These are phyloP conservation scores for Nothura maculosa DNA, from an alignment of 2,797 vertebrate genomes.

Conservation along the genomic window DNA sequence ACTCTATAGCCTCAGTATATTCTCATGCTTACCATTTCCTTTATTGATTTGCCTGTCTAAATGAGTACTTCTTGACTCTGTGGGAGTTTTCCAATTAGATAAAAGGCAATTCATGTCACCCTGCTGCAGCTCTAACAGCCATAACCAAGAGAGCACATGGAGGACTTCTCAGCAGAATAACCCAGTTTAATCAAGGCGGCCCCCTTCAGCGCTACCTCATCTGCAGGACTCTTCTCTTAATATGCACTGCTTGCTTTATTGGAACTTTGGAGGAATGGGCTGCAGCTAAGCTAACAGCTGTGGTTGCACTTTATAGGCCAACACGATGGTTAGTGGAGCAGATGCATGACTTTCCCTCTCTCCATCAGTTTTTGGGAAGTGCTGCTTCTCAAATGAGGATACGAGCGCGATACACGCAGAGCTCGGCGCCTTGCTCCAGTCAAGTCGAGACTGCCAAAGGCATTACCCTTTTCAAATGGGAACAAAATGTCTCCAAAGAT, in stretches of 20 bases:
- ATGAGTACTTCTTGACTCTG: conserved; percentile 78
- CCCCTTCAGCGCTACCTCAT: conserved; percentile 50
- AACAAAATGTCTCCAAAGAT: background rate
- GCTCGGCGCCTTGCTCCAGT: background rate
- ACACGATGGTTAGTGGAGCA: background rate
- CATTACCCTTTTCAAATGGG: background rate
- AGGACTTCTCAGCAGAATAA: conserved; percentile 72
- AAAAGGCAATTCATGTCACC: conserved; percentile 82
- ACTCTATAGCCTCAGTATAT: background rate
- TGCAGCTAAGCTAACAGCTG: background rate
- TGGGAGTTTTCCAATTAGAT: conserved; percentile 85
- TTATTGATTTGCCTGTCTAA: conserved; percentile 83
- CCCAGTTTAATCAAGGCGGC: conserved; percentile 74
- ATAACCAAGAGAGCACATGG: conserved; percentile 58
- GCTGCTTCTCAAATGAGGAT: background rate
- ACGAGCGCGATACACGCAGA: accelerated
- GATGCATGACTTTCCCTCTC: background rate
- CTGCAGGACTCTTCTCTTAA: conserved; percentile 64
- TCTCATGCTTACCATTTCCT: conserved; percentile 73
- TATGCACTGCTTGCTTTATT: background rate
- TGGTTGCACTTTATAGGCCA: background rate
- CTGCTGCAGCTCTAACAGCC: conserved; percentile 74
- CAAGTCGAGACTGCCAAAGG: background rate
- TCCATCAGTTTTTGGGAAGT: background rate
- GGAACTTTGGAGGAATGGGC: conserved; percentile 25